Conservation (phyloP, 2,797 vertebrate species). For the Kryptolebias ocellatus region DNA sequence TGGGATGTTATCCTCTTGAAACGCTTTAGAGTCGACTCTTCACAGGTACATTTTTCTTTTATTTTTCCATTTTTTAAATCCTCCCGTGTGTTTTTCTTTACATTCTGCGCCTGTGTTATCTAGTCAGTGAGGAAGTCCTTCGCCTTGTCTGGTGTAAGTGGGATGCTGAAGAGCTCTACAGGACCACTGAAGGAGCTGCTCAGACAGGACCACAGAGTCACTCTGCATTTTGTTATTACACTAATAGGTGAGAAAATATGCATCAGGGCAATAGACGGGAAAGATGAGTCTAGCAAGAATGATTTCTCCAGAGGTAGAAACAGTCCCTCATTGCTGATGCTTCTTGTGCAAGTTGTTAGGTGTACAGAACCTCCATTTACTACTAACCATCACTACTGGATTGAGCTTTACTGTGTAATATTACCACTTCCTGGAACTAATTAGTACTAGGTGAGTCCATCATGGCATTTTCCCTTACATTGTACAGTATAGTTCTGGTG, state of each 20-base stretch:
- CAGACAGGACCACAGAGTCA: constrained; percentile 81
- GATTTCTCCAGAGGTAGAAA: background rate
- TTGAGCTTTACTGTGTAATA: constrained; percentile 11
- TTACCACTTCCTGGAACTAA: background rate
- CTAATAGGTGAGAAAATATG: constrained; percentile 84
- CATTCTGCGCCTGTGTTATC: constrained; percentile 9
- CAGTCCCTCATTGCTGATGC: no score
- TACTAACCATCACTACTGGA: no score
- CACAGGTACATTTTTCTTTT: background rate
- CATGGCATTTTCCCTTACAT: background rate
- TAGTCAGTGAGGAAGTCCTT: constrained; percentile 80
- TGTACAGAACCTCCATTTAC: no score
- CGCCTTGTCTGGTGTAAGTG: constrained; percentile 68
- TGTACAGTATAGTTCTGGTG: background rate
- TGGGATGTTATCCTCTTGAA: no score
- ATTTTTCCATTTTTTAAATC: constrained; percentile 6
- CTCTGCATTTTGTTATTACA: constrained; percentile 78
- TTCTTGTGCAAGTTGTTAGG: no score
- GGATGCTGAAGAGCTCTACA: constrained; percentile 77
- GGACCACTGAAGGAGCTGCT: constrained; percentile 81
- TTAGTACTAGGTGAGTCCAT: no score
- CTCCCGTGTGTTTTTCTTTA: background rate
- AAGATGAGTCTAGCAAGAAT: background rate
- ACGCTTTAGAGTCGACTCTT: background rate
- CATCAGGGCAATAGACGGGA: constrained; percentile 5